Evolutionary conservation across 2,113 vertebrate species (phyloP).

Genomic region (Carettochelys insculpta): DNA sequence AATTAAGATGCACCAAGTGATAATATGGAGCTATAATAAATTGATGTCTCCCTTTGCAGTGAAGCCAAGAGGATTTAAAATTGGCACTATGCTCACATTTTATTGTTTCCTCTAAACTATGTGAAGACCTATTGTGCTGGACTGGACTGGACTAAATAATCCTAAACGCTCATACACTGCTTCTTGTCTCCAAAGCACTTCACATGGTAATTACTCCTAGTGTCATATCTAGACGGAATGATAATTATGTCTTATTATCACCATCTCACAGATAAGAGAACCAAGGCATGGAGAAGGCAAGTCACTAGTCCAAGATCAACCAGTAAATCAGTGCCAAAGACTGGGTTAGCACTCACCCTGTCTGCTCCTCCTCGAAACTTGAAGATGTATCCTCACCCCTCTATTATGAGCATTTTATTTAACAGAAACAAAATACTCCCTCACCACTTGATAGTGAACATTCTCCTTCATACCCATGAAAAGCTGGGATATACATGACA

Average conservation of each 20-base stretch:
- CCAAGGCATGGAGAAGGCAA: not conserved
- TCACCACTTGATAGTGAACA: not conserved
- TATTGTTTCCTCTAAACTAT: not conserved
- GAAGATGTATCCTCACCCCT: not conserved
- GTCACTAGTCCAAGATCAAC: not conserved
- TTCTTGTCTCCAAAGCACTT: not conserved
- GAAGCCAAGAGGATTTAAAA: slow-evolving; percentile 39
- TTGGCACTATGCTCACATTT: not conserved
- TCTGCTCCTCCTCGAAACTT: not conserved
- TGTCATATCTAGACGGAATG: not conserved
- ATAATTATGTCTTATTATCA: not conserved
- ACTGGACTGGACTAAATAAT: slow-evolving; percentile 14
- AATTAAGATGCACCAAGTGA: slow-evolving; percentile 32
- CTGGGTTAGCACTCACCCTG: not conserved
- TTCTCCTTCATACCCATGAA: not conserved
- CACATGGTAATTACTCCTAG: not conserved
- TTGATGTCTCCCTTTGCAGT: not conserved
- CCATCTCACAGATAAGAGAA: not conserved
- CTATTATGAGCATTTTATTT: not conserved
- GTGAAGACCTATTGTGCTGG: not conserved
- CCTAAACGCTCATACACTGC: not conserved
- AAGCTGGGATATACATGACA: not conserved
- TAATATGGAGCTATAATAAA: slow-evolving; percentile 27
- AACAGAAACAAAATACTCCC: not conserved
- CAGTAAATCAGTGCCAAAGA: not conserved